Conservation (phyloP, 2,888 invertebrate species). For the Pyralis farinalis region DNA sequence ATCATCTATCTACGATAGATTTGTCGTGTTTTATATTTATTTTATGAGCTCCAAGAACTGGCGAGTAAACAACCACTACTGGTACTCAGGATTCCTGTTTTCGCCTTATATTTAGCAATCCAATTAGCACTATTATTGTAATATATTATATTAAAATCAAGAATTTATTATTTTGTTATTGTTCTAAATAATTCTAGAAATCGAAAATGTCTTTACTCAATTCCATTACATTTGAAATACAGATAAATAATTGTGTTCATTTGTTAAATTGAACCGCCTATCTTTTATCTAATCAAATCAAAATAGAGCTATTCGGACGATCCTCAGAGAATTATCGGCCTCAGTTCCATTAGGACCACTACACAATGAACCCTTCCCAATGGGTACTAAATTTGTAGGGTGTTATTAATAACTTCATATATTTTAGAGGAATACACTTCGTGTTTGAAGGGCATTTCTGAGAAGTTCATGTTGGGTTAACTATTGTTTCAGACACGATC, state of each 20-base stretch:
- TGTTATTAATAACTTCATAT: slow-evolving; percentile 8
- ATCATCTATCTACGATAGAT: too few species aligned
- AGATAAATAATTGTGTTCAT: slow-evolving; percentile 12
- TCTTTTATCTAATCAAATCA: slow-evolving; percentile 8
- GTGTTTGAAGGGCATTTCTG: neutral
- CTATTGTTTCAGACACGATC: too few species aligned
- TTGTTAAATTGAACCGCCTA: slow-evolving; percentile 11
- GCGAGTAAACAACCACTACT: too few species aligned
- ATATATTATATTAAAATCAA: too few species aligned
- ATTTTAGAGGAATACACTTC: neutral
- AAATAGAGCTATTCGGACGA: slow-evolving; percentile 2
- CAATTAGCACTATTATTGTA: too few species aligned
- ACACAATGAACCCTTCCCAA: slow-evolving; percentile 1
- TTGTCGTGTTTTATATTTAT: too few species aligned
- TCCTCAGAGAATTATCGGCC: slow-evolving; percentile 2
- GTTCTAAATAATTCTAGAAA: neutral
- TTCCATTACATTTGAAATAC: neutral
- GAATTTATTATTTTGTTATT: neutral
- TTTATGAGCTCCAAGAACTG: too few species aligned
- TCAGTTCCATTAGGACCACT: neutral
- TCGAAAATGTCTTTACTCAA: too few species aligned
- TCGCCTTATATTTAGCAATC: too few species aligned
- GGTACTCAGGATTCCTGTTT: too few species aligned
- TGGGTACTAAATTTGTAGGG: neutral
- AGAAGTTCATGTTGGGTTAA: too few species aligned